Conservation (phyloP, 1,140 invertebrate species). For the Oedothorax gibbosus region DNA sequence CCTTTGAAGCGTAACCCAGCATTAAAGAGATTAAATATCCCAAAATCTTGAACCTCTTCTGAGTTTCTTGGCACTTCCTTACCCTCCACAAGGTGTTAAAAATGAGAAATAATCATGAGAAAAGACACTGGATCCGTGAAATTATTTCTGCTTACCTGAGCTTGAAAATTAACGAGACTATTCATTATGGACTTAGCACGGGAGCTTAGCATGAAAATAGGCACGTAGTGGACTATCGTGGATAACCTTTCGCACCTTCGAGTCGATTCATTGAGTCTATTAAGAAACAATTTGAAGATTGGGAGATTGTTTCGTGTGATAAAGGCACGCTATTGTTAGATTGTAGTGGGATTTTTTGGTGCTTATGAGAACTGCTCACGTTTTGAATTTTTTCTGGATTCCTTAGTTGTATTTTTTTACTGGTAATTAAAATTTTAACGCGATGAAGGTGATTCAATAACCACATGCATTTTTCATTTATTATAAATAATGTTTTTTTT, state of each 20-base stretch:
- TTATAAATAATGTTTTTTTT: too few relatives aligned
- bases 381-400: too few relatives aligned
- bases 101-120: constrained; percentile 43
- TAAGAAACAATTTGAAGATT: constrained; percentile 21
- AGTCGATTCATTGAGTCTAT: constrained; percentile 29
- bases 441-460: too few relatives aligned
- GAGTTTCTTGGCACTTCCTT: constrained; percentile 16
- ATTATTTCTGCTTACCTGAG: constrained; percentile 45
- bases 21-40: constrained; percentile 35
- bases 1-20: constrained; percentile 10
- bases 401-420: too few relatives aligned
- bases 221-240: constrained; percentile 12
- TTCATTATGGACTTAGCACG: constrained; percentile 23
- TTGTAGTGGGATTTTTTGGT: too few relatives aligned
- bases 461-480: too few relatives aligned
- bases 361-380: too few relatives aligned
- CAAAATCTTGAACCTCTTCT: constrained; percentile 7
- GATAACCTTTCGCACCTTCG: constrained; percentile 11
- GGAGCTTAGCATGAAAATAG: constrained; percentile 22
- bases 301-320: too few relatives aligned
- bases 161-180: constrained; percentile 42
- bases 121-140: constrained; percentile 36
- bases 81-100: constrained; percentile 28
- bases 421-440: too few relatives aligned
- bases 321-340: too few relatives aligned